Conservation (phyloP, 2,113 vertebrate species). For the Triplophysa siluroides region DNA sequence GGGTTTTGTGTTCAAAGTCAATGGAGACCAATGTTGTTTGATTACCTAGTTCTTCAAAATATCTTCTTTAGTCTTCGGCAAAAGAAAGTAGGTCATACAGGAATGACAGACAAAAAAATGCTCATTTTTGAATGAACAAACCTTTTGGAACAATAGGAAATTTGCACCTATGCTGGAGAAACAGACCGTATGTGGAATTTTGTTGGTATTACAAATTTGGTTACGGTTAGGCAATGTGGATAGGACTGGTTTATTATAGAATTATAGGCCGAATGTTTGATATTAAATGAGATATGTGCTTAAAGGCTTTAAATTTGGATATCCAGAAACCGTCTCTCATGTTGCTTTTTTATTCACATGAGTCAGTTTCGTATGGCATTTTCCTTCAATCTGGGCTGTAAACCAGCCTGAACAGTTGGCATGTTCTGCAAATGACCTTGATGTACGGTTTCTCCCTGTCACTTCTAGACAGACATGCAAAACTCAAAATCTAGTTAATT, state of each 20-base stretch:
- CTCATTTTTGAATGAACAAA: no score
- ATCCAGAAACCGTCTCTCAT: background rate
- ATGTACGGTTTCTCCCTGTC: constrained; percentile 29
- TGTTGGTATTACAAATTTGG: no score
- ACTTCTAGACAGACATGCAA: constrained; percentile 3
- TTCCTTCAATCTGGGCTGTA: constrained; percentile 39
- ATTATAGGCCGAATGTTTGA: background rate
- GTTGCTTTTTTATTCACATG: constrained; percentile 12
- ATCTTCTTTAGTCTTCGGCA: no score
- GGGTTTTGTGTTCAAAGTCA: no score
- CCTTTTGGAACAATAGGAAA: no score
- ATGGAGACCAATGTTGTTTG: no score
- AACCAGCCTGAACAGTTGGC: constrained; percentile 34
- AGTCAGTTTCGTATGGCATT: constrained; percentile 32
- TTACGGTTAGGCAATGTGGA: no score
- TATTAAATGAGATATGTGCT: background rate
- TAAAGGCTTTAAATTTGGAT: constrained; percentile 2
- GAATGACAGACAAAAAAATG: no score
- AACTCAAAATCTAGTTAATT: constrained; percentile 47
- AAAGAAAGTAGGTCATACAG: no score
- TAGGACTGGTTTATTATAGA: background rate
- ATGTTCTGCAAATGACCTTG: constrained; percentile 33
- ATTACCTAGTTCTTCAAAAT: no score
- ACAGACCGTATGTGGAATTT: no score
- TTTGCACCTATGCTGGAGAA: no score